A percentile compares a stretch with the other conserved stretches of the same genome.
Conservation (phyloP, 2,797 vertebrate species). For the Epinephelus awoara region DNA sequence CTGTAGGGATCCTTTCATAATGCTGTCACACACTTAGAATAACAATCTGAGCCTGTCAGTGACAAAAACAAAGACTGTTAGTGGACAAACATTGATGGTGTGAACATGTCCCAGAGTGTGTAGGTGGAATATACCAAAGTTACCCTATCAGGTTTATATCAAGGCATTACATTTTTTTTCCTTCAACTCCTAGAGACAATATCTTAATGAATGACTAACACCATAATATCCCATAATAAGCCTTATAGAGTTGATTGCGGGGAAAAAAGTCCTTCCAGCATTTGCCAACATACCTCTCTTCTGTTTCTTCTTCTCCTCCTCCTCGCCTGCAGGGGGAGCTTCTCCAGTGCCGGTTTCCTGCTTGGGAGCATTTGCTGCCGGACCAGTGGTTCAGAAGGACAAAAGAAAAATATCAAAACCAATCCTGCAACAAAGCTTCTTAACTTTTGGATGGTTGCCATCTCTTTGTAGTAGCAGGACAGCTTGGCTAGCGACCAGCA, state of each 20-base stretch:
- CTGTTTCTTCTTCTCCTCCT: constrained; percentile 99
- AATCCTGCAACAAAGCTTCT: not conserved
- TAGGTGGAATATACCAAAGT: too few relatives aligned
- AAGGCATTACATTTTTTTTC: too few relatives aligned
- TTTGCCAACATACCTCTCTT: constrained; percentile 89
- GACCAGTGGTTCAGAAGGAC: constrained; percentile 60
- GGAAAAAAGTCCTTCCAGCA: too few relatives aligned
- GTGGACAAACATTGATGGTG: too few relatives aligned
- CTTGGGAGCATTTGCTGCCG: constrained; percentile 89
- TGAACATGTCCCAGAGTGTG: too few relatives aligned
- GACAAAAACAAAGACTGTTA: too few relatives aligned
- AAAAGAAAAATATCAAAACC: constrained; percentile 52
- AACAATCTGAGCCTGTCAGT: too few relatives aligned
- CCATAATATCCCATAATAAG: accelerated
- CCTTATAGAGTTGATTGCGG: not conserved
- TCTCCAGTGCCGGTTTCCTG: constrained; percentile 91
- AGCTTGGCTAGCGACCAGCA: not conserved
- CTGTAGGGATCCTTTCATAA: too few relatives aligned
- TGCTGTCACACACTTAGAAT: too few relatives aligned
- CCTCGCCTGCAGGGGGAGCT: constrained; percentile 89
- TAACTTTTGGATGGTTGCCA: not conserved
- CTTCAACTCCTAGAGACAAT: not conserved
- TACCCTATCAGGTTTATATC: not conserved
- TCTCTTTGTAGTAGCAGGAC: not conserved
- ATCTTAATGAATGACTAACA: not conserved